Conservation (phyloP, 2,113 vertebrate genomes). For the Eulemur macaco region DNA sequence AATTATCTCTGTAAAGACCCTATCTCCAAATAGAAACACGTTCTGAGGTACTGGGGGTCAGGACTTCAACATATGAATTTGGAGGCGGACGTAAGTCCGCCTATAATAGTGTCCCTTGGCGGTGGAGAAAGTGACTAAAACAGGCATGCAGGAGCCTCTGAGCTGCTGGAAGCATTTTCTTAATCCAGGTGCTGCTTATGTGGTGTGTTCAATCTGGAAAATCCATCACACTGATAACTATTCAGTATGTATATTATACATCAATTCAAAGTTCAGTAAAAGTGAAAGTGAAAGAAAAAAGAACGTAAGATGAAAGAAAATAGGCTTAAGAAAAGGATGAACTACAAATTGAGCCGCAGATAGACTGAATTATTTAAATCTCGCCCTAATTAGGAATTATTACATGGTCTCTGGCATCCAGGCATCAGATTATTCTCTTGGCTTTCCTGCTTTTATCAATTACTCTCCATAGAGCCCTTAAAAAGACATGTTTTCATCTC, state of each 20-base stretch:
- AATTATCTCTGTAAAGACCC: background rate
- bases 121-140: background rate
- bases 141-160: background rate
- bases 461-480: background rate
- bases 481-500: background rate
- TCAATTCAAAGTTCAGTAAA: background rate
- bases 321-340: background rate
- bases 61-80: background rate
- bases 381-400: background rate
- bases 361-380: conserved; percentile 21
- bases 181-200: background rate
- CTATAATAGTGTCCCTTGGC: background rate
- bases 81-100: background rate
- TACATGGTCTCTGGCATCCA: background rate
- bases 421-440: background rate
- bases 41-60: background rate
- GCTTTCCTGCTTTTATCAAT: background rate
- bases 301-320: background rate
- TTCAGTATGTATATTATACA: background rate
- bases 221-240: background rate
- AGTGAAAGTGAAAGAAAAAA: conserved; percentile 26
- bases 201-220: background rate
- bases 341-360: background rate
- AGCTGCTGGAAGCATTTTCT: background rate
- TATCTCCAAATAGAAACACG: background rate